Evolutionary conservation across 2,797 vertebrate genomes (phyloP).

Genomic region (Ptychobarbus kaznakovi): DNA sequence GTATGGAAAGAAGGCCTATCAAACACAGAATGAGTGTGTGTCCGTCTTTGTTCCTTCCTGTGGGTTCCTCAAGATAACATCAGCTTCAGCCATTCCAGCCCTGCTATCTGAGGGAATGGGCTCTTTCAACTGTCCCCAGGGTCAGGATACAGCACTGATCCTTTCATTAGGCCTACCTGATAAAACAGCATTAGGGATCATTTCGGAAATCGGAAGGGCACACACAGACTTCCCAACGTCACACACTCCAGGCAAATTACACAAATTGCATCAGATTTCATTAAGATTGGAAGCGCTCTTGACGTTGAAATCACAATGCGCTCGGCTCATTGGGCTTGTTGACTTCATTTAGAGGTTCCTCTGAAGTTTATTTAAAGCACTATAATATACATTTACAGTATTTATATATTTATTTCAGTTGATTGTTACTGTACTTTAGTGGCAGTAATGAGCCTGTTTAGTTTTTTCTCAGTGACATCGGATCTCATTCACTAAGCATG

Average conservation of each 20-base stretch:
- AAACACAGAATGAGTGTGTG: constrained; percentile 43
- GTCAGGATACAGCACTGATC: constrained; percentile 58
- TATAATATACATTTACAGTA: not conserved
- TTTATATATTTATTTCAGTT: not conserved
- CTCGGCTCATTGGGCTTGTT: not conserved
- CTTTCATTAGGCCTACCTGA: constrained; percentile 59
- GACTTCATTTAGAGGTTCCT: not conserved
- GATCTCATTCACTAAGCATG: not conserved
- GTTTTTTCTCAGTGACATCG: not conserved
- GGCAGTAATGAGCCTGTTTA: too few relatives aligned
- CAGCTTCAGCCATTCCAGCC: constrained; percentile 57
- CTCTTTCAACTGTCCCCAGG: constrained; percentile 57
- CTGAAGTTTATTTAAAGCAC: not conserved
- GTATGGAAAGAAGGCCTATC: constrained; percentile 23
- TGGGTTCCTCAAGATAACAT: constrained; percentile 68
- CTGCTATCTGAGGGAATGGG: constrained; percentile 48
- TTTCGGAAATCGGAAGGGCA: constrained; percentile 42
- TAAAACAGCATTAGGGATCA: constrained; percentile 51
- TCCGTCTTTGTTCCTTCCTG: constrained; percentile 64
- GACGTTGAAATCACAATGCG: not conserved
- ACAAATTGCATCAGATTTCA: constrained; percentile 32
- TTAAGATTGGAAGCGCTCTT: constrained; percentile 7
- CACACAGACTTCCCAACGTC: constrained; percentile 22
- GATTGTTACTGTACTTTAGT: not conserved
- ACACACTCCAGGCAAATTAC: constrained; percentile 28